Percentiles rank a stretch among this genome's conserved stretches.
Conservation (phyloP, 2,888 invertebrate species). For the Bombyx huttoni region DNA sequence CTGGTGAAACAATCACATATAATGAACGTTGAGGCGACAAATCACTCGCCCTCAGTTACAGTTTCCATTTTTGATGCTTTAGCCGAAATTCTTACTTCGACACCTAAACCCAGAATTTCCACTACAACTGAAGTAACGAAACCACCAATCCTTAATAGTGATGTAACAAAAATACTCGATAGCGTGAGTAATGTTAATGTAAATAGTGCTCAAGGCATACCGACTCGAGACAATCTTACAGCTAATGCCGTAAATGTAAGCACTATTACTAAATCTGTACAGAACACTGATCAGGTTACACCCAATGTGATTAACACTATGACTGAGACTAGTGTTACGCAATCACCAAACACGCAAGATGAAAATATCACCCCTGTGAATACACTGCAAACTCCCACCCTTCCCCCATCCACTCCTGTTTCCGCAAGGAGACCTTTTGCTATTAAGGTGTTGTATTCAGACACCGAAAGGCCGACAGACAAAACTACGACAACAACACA, state of each 20-base stretch:
- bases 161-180: slow-evolving; percentile 51
- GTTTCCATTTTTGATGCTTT: slow-evolving; percentile 73
- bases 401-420: slow-evolving; percentile 46
- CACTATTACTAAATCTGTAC: slow-evolving; percentile 64
- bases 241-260: slow-evolving; percentile 42
- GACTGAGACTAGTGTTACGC: slow-evolving; percentile 53
- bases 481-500: slow-evolving; percentile 48
- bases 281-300: slow-evolving; percentile 53
- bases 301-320: slow-evolving; percentile 63
- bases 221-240: slow-evolving; percentile 38
- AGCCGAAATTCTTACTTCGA: slow-evolving; percentile 71
- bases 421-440: slow-evolving; percentile 66
- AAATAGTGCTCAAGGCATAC: slow-evolving; percentile 53
- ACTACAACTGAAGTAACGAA: slow-evolving; percentile 53
- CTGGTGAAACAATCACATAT: slow-evolving; percentile 56
- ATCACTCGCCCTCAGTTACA: slow-evolving; percentile 71
- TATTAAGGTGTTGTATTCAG: slow-evolving; percentile 59
- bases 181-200: slow-evolving; percentile 71
- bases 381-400: slow-evolving; percentile 32
- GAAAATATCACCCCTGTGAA: slow-evolving; percentile 37
- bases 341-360: slow-evolving; percentile 44
- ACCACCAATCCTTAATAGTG: slow-evolving; percentile 43
- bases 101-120: slow-evolving; percentile 58
- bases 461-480: slow-evolving; percentile 55
- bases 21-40: slow-evolving; percentile 70